Conservation (phyloP, 2,888 invertebrate species). For the Orthosia gracilis region DNA sequence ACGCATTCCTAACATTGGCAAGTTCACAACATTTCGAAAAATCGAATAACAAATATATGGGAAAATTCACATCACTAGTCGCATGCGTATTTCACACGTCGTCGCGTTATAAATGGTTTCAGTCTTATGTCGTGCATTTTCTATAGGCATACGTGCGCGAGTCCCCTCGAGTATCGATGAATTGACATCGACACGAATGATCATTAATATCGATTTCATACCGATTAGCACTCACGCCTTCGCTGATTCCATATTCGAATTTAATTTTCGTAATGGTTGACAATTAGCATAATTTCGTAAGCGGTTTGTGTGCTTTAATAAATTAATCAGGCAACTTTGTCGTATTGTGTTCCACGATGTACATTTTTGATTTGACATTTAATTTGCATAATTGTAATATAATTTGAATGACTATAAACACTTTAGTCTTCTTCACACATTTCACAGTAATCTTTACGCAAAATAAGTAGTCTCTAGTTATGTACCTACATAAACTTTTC, state of each 20-base stretch:
- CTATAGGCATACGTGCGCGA: conserved; percentile 53
- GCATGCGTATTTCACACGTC: conserved; percentile 58
- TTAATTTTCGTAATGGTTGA: conserved; percentile 52
- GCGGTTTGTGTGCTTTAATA: conserved; percentile 13
- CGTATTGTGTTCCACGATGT: neutral
- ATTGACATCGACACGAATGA: conserved; percentile 64
- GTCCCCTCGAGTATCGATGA: conserved; percentile 61
- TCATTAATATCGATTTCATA: conserved; percentile 64
- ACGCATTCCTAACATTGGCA: conserved; percentile 46
- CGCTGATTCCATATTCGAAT: conserved; percentile 46
- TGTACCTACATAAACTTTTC: neutral
- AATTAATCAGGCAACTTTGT: conserved; percentile 10
- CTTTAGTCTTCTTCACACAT: no score
- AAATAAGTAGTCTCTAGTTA: neutral
- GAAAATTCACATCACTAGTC: conserved; percentile 41
- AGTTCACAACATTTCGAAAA: conserved; percentile 41
- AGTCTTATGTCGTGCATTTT: conserved; percentile 62
- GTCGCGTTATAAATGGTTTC: conserved; percentile 64
- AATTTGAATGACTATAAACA: neutral
- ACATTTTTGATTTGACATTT: neutral
- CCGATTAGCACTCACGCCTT: conserved; percentile 60
- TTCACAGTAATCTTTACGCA: neutral
- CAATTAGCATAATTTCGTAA: conserved; percentile 44
- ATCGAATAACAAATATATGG: conserved; percentile 28
- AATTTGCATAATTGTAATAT: neutral